Evolutionary conservation across 1,140 invertebrate genomes (phyloP).

Genomic region (Drosophila triauraria): DNA sequence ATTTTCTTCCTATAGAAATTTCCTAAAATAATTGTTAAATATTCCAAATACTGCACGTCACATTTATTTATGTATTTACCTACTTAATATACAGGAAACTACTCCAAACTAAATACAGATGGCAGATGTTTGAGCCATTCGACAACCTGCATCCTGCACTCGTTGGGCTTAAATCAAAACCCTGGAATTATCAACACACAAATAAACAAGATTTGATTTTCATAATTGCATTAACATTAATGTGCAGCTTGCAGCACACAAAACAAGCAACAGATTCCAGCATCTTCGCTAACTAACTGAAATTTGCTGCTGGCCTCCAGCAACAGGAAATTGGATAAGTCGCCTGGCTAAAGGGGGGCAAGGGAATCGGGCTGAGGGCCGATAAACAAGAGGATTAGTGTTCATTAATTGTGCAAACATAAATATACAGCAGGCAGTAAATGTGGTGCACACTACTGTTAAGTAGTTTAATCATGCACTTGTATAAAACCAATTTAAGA

Average conservation of each 20-base stretch:
- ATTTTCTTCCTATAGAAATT: no score
- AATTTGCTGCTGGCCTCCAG: conserved; percentile 16
- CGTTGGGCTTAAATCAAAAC: conserved; percentile 21
- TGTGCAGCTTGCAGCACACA: conserved; percentile 28
- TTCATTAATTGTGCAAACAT: conserved; percentile 68
- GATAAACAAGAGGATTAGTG: conserved; percentile 62
- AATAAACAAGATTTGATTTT: conserved; percentile 52
- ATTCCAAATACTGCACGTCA: background rate
- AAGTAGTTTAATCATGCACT: conserved; percentile 34
- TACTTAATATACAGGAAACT: background rate
- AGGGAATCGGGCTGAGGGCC: conserved; percentile 3
- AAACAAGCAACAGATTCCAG: conserved; percentile 31
- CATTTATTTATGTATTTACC: background rate
- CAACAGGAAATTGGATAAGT: conserved; percentile 44
- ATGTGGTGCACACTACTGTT: conserved; percentile 22
- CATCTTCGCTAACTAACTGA: conserved; percentile 25
- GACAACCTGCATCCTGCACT: background rate
- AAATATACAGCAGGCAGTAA: conserved; percentile 39
- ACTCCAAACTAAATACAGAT: background rate
- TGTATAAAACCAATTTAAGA: background rate
- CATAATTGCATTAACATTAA: conserved; percentile 69
- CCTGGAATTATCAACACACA: conserved; percentile 40
- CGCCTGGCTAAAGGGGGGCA: background rate
- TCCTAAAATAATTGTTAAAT: background rate
- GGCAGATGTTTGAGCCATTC: background rate